These are phyloP conservation scores for Piscicola geometra DNA, from an alignment of 2,888 invertebrate genomes.

Conservation along the genomic window DNA sequence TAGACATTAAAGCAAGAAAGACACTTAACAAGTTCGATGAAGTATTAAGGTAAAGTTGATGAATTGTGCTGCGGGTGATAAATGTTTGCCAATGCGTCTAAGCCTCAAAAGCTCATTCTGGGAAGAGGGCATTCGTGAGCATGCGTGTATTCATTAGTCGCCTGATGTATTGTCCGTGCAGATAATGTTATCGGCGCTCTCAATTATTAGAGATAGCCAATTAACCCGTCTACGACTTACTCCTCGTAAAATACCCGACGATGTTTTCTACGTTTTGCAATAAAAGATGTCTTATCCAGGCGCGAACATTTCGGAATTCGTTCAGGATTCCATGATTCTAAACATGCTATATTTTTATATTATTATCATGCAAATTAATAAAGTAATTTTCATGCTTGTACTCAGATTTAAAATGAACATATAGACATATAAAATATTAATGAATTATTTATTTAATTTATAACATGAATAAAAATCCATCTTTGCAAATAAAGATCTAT, in stretches of 20 bases:
- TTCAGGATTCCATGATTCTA: too few species aligned
- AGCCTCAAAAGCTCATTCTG: background rate
- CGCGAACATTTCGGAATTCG: too few species aligned
- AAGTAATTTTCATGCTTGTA: too few species aligned
- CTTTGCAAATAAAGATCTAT: too few species aligned
- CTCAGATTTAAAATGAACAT: too few species aligned
- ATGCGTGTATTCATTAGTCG: background rate
- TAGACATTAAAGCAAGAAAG: too few species aligned
- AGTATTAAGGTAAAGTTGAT: background rate
- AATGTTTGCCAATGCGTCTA: background rate
- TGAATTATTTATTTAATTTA: too few species aligned
- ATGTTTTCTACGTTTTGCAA: background rate
- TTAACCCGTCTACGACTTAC: background rate
- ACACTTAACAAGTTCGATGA: background rate
- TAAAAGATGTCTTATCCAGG: too few species aligned
- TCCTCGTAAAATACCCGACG: background rate
- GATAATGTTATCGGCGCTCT: background rate
- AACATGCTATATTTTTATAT: too few species aligned
- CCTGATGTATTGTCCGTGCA: background rate
- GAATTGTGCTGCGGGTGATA: background rate
- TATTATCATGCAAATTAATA: too few species aligned
- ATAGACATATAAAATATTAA: too few species aligned
- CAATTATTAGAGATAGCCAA: conserved; percentile 2
- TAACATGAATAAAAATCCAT: too few species aligned
- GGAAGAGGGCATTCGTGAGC: background rate